Evolutionary conservation across 2,888 invertebrate species (phyloP), one percentile per base, ranked within the genome.

Genomic region (Drosophila lutescens): DNA sequence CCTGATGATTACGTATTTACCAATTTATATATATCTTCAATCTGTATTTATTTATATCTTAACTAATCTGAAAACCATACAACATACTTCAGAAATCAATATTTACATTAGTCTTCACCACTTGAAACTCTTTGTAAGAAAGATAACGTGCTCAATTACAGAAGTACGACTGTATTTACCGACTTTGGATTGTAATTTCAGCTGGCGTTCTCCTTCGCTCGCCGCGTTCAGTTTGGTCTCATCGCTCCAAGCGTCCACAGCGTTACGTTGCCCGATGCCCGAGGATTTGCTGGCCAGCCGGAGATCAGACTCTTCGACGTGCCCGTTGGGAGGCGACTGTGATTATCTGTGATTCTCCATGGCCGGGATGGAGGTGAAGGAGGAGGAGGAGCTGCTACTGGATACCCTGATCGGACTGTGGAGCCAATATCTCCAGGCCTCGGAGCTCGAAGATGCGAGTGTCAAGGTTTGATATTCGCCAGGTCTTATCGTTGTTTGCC

Each of bases 351-450:
- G 69, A 74, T 69, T 77, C 59, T 72, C 51, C 77, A 77, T 79
- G 78, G 77, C 78, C 71, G 81, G 38, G 26, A 68, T 66, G 54
- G 83, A 58, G 49, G 62, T 65, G 40, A 74, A 58, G 36, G 8
- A 34, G 34, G 12, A 4, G 34, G 34, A 34, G 47, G 61, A 76
- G 76, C 78, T 91, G 70, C 78, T 90, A 32, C 78, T 86, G 67
- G 78, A 83, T 66, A 90, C 90, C 55, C 74, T 90, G 63, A 80
- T 77, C 76, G 80, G 80, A 74, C 89, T 91, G 83, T 90, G 90
- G 90, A 77, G 83, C 49, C 90, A 89, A 74, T 90, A 90, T 86
- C 78, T 86, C 13, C 77, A 79, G 50, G 72, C 88, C 63, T 66
- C 78, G 65, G 61, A 62, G 53, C 79, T 76, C 59, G 74, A 84